A percentile compares a stretch with the other conserved stretches of the same genome.
Evolutionary conservation across 2,888 invertebrate species (phyloP).

Genomic region (Serrognathus titanus): DNA sequence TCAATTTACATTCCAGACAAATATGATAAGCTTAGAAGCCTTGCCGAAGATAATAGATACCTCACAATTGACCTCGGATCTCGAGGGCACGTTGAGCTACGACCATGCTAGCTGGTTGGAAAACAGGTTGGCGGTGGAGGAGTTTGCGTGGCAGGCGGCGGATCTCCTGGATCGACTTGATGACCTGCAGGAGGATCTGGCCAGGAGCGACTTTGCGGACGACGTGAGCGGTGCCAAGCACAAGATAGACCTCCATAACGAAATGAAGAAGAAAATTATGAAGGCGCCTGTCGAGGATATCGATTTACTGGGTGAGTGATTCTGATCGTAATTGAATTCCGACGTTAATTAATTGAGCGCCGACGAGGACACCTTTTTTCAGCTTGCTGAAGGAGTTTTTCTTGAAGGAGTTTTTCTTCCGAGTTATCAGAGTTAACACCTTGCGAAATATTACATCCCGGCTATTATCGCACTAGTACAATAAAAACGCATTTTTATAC

Average conservation of each 20-base stretch:
- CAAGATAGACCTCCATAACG: conserved; percentile 88
- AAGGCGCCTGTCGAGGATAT: conserved; percentile 93
- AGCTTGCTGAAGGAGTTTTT: no score
- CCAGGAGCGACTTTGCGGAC: conserved; percentile 90
- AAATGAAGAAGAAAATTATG: conserved; percentile 89
- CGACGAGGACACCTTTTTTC: not conserved
- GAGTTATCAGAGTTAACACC: no score
- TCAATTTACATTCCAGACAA: conserved; percentile 69
- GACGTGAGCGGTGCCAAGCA: conserved; percentile 90
- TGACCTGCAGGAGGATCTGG: conserved; percentile 88
- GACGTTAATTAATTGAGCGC: not conserved
- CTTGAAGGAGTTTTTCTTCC: no score
- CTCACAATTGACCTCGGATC: conserved; percentile 86
- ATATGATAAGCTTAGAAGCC: conserved; percentile 93
- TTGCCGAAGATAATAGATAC: conserved; percentile 90
- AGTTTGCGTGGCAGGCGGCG: conserved; percentile 93
- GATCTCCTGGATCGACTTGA: conserved; percentile 90
- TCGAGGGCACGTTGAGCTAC: conserved; percentile 91
- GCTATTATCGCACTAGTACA: no score
- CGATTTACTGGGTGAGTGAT: conserved; percentile 74
- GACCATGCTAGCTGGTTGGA: conserved; percentile 98
- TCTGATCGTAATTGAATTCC: not conserved
- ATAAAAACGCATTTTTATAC: no score
- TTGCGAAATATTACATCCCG: no score
- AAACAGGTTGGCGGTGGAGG: conserved; percentile 88